Percentiles rank a stretch among this genome's conserved stretches.
These are phyloP conservation scores for Paramuricea clavata DNA, from an alignment of 92 coral and sea anemone genomes.

Conservation along the genomic window DNA sequence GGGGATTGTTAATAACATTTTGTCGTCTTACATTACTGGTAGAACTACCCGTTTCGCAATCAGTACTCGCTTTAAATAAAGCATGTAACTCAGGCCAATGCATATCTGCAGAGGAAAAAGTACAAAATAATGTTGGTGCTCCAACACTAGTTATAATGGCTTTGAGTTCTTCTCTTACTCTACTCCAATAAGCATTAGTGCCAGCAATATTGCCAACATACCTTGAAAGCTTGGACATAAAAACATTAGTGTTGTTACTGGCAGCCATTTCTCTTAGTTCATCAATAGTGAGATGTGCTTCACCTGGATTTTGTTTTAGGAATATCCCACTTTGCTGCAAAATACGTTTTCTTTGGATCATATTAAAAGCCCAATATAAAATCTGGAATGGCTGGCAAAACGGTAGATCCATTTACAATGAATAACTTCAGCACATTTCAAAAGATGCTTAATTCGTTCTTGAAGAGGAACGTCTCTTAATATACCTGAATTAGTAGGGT, in stretches of 20 bases:
- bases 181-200: background rate
- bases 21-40: slow-evolving; percentile 71
- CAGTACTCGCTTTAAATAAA: slow-evolving; percentile 59
- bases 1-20: slow-evolving; percentile 76
- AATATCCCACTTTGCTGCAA: no score
- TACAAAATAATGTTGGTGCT: slow-evolving; percentile 75
- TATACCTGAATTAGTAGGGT: background rate
- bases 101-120: slow-evolving; percentile 61
- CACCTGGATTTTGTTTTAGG: slow-evolving; percentile 2
- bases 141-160: slow-evolving; percentile 70
- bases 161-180: slow-evolving; percentile 56
- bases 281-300: slow-evolving; percentile 50
- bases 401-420: slow-evolving; percentile 6
- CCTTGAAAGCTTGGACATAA: background rate
- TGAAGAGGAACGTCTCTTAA: background rate
- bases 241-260: slow-evolving; percentile 59
- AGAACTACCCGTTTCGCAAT: slow-evolving; percentile 44
- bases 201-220: slow-evolving; percentile 4
- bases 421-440: background rate
- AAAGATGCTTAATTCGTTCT: background rate
- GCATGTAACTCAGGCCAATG: slow-evolving; percentile 5
- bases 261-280: slow-evolving; percentile 75
- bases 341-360: background rate
- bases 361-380: slow-evolving; percentile 1
- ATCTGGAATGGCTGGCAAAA: slow-evolving; percentile 21